A percentile compares a stretch with the other conserved stretches of the same genome.
Conservation (phyloP, 2,797 vertebrate genomes). For the Lacerta bilineata region DNA sequence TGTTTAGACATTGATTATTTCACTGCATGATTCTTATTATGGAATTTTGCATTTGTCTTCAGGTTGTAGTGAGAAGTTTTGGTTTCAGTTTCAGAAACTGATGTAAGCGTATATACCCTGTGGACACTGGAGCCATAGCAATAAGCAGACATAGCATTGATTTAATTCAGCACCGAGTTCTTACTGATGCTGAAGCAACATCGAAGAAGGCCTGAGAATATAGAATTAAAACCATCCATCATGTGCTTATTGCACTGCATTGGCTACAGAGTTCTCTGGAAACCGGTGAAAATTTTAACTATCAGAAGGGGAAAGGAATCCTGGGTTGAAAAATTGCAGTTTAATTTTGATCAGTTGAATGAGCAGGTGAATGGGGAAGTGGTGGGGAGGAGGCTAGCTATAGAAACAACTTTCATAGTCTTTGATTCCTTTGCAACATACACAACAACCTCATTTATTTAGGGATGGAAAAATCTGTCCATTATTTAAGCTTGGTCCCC, state of each 20-base stretch:
- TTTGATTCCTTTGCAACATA: slow-evolving; percentile 61
- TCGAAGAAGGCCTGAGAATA: slow-evolving; percentile 77
- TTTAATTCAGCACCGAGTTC: slow-evolving; percentile 78
- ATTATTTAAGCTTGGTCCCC: no score
- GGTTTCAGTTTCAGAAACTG: slow-evolving; percentile 32
- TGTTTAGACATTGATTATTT: slow-evolving; percentile 4
- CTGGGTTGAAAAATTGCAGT: slow-evolving; percentile 71
- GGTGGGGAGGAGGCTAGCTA: slow-evolving; percentile 39
- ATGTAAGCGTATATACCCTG: slow-evolving; percentile 55
- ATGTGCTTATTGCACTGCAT: slow-evolving; percentile 68
- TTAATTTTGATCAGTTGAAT: slow-evolving; percentile 73
- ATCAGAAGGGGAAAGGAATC: slow-evolving; percentile 66
- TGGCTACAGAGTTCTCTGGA: slow-evolving; percentile 71
- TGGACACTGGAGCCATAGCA: slow-evolving; percentile 68
- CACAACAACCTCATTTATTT: slow-evolving; percentile 63
- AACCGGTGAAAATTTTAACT: slow-evolving; percentile 74
- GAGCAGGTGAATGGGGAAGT: slow-evolving; percentile 53
- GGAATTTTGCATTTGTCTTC: slow-evolving; percentile 13
- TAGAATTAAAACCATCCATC: slow-evolving; percentile 85
- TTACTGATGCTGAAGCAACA: slow-evolving; percentile 73
- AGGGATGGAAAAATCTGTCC: no score
- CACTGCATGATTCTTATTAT: accelerated
- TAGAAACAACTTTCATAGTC: slow-evolving; percentile 47
- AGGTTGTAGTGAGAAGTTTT: slow-evolving; percentile 19
- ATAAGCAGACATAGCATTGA: slow-evolving; percentile 78